Percentiles rank a stretch among this genome's conserved stretches.
These are phyloP conservation scores for Camponotus vicinus DNA, from an alignment of 1,140 invertebrate species.

Conservation along the genomic window DNA sequence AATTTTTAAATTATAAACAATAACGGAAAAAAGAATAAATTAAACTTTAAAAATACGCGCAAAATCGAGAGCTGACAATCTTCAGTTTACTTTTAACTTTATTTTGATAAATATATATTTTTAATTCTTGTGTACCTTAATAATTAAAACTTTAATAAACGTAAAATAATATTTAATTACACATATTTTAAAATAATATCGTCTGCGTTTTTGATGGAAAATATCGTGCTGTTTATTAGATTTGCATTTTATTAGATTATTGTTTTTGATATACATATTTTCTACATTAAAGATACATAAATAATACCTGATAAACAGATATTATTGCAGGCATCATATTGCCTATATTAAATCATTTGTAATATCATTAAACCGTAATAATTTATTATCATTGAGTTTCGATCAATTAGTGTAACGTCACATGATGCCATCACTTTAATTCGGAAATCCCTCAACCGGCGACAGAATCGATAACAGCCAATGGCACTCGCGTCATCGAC, in stretches of 20 bases:
- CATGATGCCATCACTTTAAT: background rate
- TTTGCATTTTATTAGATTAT: background rate
- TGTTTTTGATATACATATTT: background rate
- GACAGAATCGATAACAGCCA: background rate
- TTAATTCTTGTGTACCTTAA: background rate
- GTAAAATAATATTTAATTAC: background rate
- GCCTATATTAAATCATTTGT: background rate
- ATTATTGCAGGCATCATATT: background rate
- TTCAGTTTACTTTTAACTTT: background rate
- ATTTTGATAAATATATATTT: background rate
- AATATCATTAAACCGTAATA: constrained; percentile 22
- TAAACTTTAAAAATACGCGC: background rate
- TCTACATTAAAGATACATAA: background rate
- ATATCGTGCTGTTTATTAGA: background rate
- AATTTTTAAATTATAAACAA: background rate
- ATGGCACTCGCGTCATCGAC: background rate
- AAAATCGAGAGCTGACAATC: background rate
- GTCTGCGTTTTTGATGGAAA: background rate
- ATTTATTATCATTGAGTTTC: background rate
- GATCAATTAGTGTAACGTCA: background rate
- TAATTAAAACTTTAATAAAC: background rate
- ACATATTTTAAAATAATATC: background rate
- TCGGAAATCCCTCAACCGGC: background rate
- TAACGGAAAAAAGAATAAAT: background rate
- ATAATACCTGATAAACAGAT: constrained; percentile 14